These are phyloP conservation scores for Murina feae DNA, from an alignment of 2,113 vertebrate genomes.

Conservation along the genomic window DNA sequence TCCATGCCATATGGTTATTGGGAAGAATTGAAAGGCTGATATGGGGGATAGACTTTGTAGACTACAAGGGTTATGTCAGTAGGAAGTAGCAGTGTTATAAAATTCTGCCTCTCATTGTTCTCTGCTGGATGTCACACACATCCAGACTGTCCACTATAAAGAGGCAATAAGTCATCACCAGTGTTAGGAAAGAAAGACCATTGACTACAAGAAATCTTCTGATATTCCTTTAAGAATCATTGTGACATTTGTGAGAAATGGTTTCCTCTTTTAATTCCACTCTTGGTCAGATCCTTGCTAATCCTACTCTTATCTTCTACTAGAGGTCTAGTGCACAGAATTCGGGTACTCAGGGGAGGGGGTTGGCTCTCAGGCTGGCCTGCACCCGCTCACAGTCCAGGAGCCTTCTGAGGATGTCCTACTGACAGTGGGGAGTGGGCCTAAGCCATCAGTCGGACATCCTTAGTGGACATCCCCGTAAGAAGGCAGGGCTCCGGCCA, in stretches of 20 bases:
- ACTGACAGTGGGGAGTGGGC: too few species aligned
- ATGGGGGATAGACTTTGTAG: background rate
- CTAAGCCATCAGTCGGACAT: too few species aligned
- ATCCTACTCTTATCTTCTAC: background rate
- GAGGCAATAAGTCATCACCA: background rate
- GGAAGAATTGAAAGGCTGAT: background rate
- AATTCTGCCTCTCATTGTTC: background rate
- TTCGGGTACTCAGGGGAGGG: fast-evolving
- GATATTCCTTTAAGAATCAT: background rate
- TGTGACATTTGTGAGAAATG: background rate
- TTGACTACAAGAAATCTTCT: background rate
- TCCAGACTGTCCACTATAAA: background rate
- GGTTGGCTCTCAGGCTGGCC: too few species aligned
- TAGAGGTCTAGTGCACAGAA: too few species aligned
- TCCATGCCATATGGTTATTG: background rate
- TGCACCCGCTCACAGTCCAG: too few species aligned
- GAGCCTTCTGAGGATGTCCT: too few species aligned
- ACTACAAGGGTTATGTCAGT: background rate
- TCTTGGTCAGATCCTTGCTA: background rate
- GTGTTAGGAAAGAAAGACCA: background rate
- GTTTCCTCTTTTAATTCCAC: background rate
- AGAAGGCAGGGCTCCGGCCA: too few species aligned
- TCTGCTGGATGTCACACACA: background rate
- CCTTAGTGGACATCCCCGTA: too few species aligned
- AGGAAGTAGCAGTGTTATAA: background rate